Conservation (phyloP, 1,140 invertebrate species). For the Drosophila leontia region DNA sequence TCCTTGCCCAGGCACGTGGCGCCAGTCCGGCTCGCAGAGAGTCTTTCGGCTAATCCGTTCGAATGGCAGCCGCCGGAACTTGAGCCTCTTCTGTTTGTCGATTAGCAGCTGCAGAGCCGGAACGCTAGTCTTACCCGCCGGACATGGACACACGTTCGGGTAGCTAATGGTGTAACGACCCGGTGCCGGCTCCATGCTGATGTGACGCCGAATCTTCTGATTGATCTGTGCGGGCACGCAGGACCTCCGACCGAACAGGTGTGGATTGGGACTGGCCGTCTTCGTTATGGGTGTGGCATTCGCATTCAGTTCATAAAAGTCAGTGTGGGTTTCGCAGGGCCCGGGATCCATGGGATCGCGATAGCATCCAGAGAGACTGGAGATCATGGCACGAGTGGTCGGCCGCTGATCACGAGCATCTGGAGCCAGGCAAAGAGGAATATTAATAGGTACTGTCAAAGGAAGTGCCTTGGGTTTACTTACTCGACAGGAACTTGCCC, state of each 20-base stretch:
- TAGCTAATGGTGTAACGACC: slow-evolving; percentile 69
- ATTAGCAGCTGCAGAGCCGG: slow-evolving; percentile 51
- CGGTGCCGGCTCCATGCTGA: slow-evolving; percentile 64
- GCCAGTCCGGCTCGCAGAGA: slow-evolving; percentile 69
- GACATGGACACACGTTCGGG: slow-evolving; percentile 55
- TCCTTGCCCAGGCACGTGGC: slow-evolving; percentile 61
- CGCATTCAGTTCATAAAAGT: slow-evolving; percentile 2
- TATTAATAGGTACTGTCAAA: background rate
- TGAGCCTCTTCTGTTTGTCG: slow-evolving; percentile 65
- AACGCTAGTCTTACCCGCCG: slow-evolving; percentile 35
- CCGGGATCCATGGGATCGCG: slow-evolving; percentile 66
- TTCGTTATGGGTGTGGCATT: slow-evolving; percentile 26
- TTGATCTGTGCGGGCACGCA: slow-evolving; percentile 51
- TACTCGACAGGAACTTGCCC: slow-evolving; percentile 74
- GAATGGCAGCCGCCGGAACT: slow-evolving; percentile 71
- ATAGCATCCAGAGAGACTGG: slow-evolving; percentile 38
- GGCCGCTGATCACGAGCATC: slow-evolving; percentile 71
- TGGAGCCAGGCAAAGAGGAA: background rate
- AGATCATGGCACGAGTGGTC: slow-evolving; percentile 53
- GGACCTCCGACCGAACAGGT: slow-evolving; percentile 57
- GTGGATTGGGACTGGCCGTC: slow-evolving; percentile 50
- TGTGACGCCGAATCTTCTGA: slow-evolving; percentile 28
- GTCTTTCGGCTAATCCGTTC: slow-evolving; percentile 37
- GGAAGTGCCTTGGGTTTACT: slow-evolving; percentile 4
- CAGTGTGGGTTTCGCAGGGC: slow-evolving; percentile 54